Percentiles rank a stretch among this genome's conserved stretches.
Conservation (phyloP, 2,113 vertebrate genomes). For the Bos indicus region DNA sequence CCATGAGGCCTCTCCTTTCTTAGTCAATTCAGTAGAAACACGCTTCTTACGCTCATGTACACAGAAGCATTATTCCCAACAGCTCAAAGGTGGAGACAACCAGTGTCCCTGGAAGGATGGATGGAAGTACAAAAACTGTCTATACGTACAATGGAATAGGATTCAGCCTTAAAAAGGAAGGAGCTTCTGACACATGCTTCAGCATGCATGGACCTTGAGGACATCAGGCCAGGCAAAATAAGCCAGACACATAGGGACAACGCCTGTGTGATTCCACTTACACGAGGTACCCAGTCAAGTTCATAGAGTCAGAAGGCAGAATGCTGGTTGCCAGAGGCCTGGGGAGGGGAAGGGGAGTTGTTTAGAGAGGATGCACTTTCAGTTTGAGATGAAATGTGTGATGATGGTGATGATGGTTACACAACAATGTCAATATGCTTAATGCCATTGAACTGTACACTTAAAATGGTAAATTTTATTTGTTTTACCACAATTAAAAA, state of each 20-base stretch:
- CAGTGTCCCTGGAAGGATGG: no score
- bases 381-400: neutral
- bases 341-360: fast-evolving
- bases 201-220: neutral
- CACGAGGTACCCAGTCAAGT: neutral
- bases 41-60: neutral
- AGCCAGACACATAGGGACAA: neutral
- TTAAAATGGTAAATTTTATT: no score
- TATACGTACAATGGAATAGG: neutral
- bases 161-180: neutral
- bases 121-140: neutral
- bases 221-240: neutral
- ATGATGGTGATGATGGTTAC: neutral
- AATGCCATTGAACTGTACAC: neutral
- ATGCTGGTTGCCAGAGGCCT: no score
- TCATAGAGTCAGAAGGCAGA: neutral
- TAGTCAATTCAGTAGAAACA: neutral
- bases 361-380: neutral
- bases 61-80: neutral
- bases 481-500: neutral
- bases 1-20: neutral
- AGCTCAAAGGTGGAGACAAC: neutral
- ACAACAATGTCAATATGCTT: neutral
- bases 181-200: neutral
- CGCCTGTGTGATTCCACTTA: neutral